Evolutionary conservation across 2,113 vertebrate species (phyloP), one percentile per base, ranked within the genome.

Genomic region (Ardeotis arabs): DNA sequence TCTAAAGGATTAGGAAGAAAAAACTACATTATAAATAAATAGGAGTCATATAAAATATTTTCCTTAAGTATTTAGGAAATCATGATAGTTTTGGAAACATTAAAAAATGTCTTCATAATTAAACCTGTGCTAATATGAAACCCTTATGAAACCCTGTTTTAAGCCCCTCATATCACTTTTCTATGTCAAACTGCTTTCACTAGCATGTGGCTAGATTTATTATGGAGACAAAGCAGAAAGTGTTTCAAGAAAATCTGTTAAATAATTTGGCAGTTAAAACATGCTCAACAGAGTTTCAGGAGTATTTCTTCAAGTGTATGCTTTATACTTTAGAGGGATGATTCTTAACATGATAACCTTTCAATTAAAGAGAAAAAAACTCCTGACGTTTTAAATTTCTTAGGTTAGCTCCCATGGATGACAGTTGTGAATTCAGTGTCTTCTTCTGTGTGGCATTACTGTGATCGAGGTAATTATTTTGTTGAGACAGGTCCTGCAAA

Each of bases 401-500:
- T 78, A 68, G 31, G n/a, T 83, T 77, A 70, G 27, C 59, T 78
- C 80, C 72, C 18, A 13, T 28, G 73, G 80, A 60, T 58, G 60
- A n/a, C 24, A 81, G 22, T 28, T 84, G 70, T 50, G 45, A 90
- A 84, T 92, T 73, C 69, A 66, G 31, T 79, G 58, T 84, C 44
- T 8, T 62, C 45, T 93, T 92, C 56, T 91, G 53, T 72, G 45
- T 35, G 55, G 52, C 81, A 49, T 72, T 83, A 21, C 72, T 72
- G 64, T 62, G 77, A 92, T 78, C 0, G 67, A 91, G 58, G 89
- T 89, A 95, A 94, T 94, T 88, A 87, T 92, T 91, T 92, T 95
- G 83, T 95, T 92, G 95, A 97, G 80, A 87, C 37, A 68, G 89
- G 94, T 90, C 93, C 88, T 94, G 80, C 80, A 93, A 97, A 93